These are phyloP conservation scores for Bombus consobrinus DNA, from an alignment of 1,140 invertebrate genomes.

Conservation along the genomic window DNA sequence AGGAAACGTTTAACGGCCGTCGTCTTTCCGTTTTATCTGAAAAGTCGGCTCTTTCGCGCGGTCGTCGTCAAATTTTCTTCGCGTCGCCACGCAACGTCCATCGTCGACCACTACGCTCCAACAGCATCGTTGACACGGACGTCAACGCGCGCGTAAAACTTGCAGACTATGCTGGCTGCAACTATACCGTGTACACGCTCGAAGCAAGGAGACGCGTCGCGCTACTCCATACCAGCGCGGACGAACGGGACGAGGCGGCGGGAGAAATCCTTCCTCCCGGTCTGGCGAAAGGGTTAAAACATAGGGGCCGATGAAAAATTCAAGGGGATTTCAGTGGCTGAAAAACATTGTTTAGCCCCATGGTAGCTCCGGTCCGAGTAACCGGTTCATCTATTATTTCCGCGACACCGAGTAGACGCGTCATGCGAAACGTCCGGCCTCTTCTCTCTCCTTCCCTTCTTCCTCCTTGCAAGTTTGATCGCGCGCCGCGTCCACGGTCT, in stretches of 20 bases:
- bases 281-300: slow-evolving; percentile 78
- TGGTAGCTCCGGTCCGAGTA: slow-evolving; percentile 64
- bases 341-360: slow-evolving; percentile 79
- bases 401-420: slow-evolving; percentile 68
- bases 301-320: slow-evolving; percentile 76
- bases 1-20: background rate
- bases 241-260: slow-evolving; percentile 17
- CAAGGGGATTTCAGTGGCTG: slow-evolving; percentile 76
- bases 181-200: too few species aligned
- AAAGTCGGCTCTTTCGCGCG: background rate
- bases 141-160: too few species aligned
- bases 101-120: too few species aligned
- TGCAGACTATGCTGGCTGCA: too few species aligned
- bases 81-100: too few species aligned
- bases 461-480: slow-evolving; percentile 40
- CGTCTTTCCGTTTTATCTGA: background rate
- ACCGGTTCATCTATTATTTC: slow-evolving; percentile 75
- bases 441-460: slow-evolving; percentile 11
- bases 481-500: slow-evolving; percentile 37
- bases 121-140: too few species aligned
- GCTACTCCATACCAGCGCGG: background rate
- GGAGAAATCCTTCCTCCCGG: slow-evolving; percentile 55
- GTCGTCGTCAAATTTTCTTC: background rate
- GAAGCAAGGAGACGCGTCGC: slow-evolving; percentile 54
- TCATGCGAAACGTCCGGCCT: slow-evolving; percentile 62